phyloP scores from a whole-genome alignment of 2,797 vertebrate genomes.

The Aeoliscus strigatus region DNA sequence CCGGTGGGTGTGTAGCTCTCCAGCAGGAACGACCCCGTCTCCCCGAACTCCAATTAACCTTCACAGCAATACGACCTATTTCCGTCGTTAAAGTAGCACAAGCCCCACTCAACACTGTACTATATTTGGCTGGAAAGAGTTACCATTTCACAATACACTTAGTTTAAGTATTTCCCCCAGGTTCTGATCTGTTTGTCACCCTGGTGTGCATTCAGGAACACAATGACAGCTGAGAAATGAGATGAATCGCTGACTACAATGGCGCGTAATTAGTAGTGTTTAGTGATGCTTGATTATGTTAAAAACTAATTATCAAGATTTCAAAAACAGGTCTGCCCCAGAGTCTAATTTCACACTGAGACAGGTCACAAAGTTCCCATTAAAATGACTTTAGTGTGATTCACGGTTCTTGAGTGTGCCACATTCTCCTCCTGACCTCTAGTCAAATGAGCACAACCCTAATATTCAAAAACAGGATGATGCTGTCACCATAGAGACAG shows the following conservation, averaged over 20 bases:
- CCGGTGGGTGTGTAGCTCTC: slow-evolving; percentile 20
- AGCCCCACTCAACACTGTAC: slow-evolving; percentile 30
- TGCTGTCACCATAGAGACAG: slow-evolving; percentile 3
- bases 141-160: slow-evolving; percentile 6
- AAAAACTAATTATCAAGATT: too few species aligned
- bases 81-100: slow-evolving; percentile 55
- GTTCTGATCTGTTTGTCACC: not conserved
- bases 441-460: not conserved
- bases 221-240: too few species aligned
- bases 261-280: too few species aligned
- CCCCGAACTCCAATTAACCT: slow-evolving; percentile 63
- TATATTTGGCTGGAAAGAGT: slow-evolving; percentile 40
- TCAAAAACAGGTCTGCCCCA: too few species aligned
- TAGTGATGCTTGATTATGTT: too few species aligned
- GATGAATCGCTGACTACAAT: too few species aligned
- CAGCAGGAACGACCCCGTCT: slow-evolving; percentile 21
- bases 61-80: slow-evolving; percentile 56
- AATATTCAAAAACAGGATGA: not conserved
- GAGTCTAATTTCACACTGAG: too few species aligned
- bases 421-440: too few species aligned
- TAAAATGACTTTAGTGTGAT: too few species aligned
- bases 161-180: not conserved
- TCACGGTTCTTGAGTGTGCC: too few species aligned
- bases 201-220: too few species aligned
- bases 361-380: too few species aligned